Base-by-base conservation (phyloP, 2,797 vertebrate genomes). In the Clamator glandarius region DNA sequence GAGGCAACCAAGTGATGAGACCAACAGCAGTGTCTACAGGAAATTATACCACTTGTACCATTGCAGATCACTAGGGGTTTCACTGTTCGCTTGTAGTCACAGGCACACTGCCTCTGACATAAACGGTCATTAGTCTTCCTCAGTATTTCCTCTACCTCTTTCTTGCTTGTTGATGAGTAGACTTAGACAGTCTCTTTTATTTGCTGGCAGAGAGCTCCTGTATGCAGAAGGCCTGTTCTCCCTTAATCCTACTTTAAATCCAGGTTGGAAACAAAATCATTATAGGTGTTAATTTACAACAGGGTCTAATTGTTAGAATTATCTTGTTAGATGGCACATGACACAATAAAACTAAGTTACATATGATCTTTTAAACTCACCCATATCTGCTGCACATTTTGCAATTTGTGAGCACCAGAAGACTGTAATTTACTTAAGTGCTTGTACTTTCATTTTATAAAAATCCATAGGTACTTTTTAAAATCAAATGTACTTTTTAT, bases 401-500 rank as follows among this genome's bases (percentile, higher is more conserved):
- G 59, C n/a, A 54, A 33, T 88, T 76, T 91, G 51, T 31, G 52
- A 91, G 36, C 25, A 63, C 19, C 24, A 42, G 50, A 84, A 51
- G 57, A 61, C 52, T 84, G 69, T 83, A 72, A 91, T 92, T 92
- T 95, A 73, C 55, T 76, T 81, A 87, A 93, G 20, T 74, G 31
- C 59, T 81, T 57, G 8, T 67, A 51, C 31, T 23, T 93, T 81
- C 35, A 28, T 92, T 93, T 93, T 91, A 79, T 87, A 90, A 79
- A 91, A 91, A 63, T 77, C 79, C 28, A 61, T 67, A 64, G 55
- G 21, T 78, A 70, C 35, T 84, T 94, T 84, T 84, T 1, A 81
- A 93, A 93, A 76, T 52, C n/a, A 93, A 86, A 78, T 64, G 33
- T 70, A 73, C 23, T 84, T 92, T 92, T 91, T 82, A 63, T 79